Base-by-base conservation (phyloP, 2,797 vertebrate species). In the Leucoraja ocellata region DNA sequence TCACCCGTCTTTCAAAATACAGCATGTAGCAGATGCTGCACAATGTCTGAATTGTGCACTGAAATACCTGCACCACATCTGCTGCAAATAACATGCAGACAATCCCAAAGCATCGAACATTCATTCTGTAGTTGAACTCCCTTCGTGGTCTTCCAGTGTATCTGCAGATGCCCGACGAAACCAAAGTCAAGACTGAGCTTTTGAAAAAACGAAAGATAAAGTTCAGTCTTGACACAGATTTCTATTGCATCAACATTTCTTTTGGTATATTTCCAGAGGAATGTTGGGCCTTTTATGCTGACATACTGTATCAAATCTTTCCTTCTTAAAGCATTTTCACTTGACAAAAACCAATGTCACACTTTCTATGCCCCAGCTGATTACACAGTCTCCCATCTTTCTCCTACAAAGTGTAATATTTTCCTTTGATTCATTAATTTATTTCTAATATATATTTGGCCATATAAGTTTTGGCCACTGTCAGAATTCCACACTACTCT, bases 181-280 rank as follows among this genome's bases (percentile, higher is more conserved):
- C 61, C 1, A 88, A 88, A 88, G 84, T 65, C n/a, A 16, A 65
- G 84, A 68, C 6, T 88, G 18, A 7, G n/a, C n/a, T 88, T 23
- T 88, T 65, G 61, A 68, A 88, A 88, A 88, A 16, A 18, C 9
- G 21, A 65, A 68, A 68, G 84, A 88, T 88, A 88, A 88, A 65
- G 18, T n/a, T 32, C 84, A 88, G 68, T 68, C 63, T 68, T 88
- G 65, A 68, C n/a, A 88, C 61, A 65, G n/a, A 32, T 65, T 88
- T 32, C 84, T 88, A n/a, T 88, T 32, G 63, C 63, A 68, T 36
- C 61, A 88, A 88, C n/a, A 88, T 88, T 88, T 36, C n/a, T 65
- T 88, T 88, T 68, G 84, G 63, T 18, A 18, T 88, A 88, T 68
- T 88, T 88, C 65, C 84, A 10, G 84, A 88, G 63, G 61, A 68